Conservation (phyloP, 2,113 vertebrate species). For the Anseranas semipalmata region DNA sequence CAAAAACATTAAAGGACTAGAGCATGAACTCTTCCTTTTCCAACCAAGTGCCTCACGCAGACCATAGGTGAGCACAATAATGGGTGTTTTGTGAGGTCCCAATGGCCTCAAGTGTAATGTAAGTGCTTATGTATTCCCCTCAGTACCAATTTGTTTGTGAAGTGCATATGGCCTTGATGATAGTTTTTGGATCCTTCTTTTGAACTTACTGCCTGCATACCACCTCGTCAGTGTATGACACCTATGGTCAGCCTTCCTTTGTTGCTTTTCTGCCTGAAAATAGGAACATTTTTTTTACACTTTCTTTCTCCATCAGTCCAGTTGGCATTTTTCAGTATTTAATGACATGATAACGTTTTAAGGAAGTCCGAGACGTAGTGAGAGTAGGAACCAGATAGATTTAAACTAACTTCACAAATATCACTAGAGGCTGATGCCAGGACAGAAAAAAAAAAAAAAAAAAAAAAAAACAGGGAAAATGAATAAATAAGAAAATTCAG, state of each 20-base stretch:
- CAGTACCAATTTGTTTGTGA: background rate
- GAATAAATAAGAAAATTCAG: background rate
- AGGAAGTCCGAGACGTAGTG: background rate
- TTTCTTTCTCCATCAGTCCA: background rate
- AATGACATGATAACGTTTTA: too few species aligned
- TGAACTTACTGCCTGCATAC: background rate
- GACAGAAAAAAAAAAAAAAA: background rate
- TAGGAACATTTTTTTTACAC: rapidly evolving
- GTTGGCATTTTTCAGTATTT: background rate
- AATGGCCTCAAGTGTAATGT: background rate
- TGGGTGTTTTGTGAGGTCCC: background rate
- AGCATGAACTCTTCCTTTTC: background rate
- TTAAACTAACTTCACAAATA: background rate
- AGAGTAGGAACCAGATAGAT: background rate
- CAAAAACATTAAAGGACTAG: background rate
- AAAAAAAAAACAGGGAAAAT: background rate
- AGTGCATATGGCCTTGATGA: background rate
- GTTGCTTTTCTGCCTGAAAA: background rate
- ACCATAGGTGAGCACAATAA: background rate
- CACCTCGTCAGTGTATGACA: background rate
- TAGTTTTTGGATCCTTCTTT: background rate
- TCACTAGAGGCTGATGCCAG: background rate
- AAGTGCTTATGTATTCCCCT: background rate
- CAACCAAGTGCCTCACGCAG: background rate
- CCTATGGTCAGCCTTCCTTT: background rate